These are phyloP conservation scores for Chrysomallon squamiferum DNA, from an alignment of 1,140 invertebrate genomes.

Conservation along the genomic window DNA sequence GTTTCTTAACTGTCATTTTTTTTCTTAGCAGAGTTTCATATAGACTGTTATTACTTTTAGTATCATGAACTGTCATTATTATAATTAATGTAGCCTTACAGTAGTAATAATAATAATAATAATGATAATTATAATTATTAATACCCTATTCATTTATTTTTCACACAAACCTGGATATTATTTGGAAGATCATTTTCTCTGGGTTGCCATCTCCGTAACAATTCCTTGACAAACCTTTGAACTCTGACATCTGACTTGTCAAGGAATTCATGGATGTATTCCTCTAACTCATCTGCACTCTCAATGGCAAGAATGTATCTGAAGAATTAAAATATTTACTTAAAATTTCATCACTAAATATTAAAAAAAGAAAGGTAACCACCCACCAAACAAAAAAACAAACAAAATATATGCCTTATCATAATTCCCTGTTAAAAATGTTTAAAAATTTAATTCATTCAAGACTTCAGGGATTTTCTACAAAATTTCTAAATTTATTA, in stretches of 20 bases:
- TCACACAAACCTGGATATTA: constrained; percentile 3
- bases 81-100: too few species aligned
- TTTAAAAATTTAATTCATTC: background rate
- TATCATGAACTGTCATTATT: too few species aligned
- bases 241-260: constrained; percentile 50
- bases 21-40: too few species aligned
- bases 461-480: background rate
- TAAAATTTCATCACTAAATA: background rate
- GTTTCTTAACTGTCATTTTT: too few species aligned
- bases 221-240: constrained; percentile 55
- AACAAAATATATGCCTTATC: background rate
- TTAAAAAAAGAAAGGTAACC: background rate
- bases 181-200: background rate
- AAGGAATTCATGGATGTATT: constrained; percentile 61
- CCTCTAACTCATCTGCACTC: constrained; percentile 56
- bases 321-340: constrained; percentile 15
- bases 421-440: background rate
- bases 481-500: background rate
- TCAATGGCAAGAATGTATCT: constrained; percentile 63
- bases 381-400: background rate
- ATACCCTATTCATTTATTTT: too few species aligned
- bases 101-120: too few species aligned
- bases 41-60: too few species aligned
- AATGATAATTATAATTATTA: too few species aligned
- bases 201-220: constrained; percentile 38